A percentile compares a stretch with the other conserved stretches of the same genome.
Evolutionary conservation across 2,113 vertebrate genomes (phyloP).

Genomic region (Alexandromys fortis): DNA sequence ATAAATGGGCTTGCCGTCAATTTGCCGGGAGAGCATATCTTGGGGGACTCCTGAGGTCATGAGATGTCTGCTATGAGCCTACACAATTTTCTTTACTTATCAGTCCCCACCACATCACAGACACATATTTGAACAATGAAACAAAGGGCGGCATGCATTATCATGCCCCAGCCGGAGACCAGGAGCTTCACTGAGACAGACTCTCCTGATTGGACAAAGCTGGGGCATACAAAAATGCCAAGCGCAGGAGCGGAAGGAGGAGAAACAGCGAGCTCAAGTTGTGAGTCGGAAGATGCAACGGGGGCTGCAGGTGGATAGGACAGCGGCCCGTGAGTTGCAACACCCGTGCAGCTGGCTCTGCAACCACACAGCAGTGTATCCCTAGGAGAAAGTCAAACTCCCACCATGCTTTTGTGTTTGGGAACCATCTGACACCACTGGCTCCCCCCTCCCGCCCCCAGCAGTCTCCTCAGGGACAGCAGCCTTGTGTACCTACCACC

Average conservation of each 20-base stretch:
- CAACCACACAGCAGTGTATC: neutral
- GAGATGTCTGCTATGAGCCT: conserved; percentile 68
- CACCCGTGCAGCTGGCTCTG: neutral
- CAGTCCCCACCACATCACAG: conserved; percentile 79
- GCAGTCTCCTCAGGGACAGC: rapidly evolving
- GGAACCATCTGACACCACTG: neutral
- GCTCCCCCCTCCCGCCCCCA: neutral
- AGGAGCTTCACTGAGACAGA: conserved; percentile 66
- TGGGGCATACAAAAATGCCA: neutral
- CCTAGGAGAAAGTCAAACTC: neutral
- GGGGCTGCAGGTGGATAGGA: neutral
- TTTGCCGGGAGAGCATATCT: conserved; percentile 72
- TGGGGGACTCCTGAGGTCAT: conserved; percentile 71
- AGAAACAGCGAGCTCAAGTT: conserved; percentile 8
- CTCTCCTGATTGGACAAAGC: conserved; percentile 72
- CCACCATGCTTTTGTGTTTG: neutral
- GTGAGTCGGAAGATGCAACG: neutral
- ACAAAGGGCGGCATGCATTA: conserved; percentile 73
- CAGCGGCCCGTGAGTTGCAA: neutral
- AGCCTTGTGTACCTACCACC: neutral
- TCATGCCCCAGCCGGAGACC: conserved; percentile 67
- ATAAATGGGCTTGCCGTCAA: conserved; percentile 79
- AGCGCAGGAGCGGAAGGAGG: neutral
- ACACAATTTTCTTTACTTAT: conserved; percentile 62
- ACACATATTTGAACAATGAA: conserved; percentile 82